A percentile compares a stretch with the other conserved stretches of the same genome.
Conservation (phyloP, 2,797 vertebrate species). For the Melanogrammus aeglefinus region DNA sequence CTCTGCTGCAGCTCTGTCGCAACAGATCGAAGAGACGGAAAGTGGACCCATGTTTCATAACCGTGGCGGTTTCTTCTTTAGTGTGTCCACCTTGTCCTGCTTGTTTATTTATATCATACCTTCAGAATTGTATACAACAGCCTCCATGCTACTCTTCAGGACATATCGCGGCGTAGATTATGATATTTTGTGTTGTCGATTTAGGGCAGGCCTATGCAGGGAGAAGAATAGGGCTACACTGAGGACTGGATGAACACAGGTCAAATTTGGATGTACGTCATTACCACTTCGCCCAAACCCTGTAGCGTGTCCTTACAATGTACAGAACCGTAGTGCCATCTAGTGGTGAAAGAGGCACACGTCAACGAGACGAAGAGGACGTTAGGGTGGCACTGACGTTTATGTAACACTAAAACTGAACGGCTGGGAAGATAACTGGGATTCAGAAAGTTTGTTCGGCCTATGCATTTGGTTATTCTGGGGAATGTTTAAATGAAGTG, state of each 20-base stretch:
- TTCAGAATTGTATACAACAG: neutral
- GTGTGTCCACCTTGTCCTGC: neutral
- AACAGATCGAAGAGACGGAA: neutral
- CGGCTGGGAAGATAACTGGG: neutral
- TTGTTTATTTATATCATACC: neutral
- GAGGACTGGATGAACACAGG: neutral
- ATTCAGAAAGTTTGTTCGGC: neutral
- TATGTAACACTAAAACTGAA: neutral
- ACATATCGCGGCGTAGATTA: neutral
- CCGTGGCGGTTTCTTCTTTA: neutral
- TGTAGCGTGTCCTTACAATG: neutral
- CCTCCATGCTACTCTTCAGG: neutral
- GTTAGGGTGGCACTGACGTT: neutral
- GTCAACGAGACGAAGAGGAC: neutral
- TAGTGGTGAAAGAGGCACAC: neutral
- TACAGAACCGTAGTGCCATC: neutral
- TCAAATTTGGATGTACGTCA: neutral
- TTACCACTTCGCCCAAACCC: neutral
- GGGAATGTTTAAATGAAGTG: constrained; percentile 17
- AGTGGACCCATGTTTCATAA: neutral
- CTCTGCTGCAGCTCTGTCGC: neutral
- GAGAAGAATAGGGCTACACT: neutral
- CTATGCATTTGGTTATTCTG: constrained; percentile 39
- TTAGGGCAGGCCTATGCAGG: neutral
- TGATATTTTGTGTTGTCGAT: neutral